A percentile compares a stretch with the other conserved stretches of the same genome.
These are phyloP conservation scores for Botia almorhae DNA, from an alignment of 2,797 vertebrate species.

Conservation along the genomic window DNA sequence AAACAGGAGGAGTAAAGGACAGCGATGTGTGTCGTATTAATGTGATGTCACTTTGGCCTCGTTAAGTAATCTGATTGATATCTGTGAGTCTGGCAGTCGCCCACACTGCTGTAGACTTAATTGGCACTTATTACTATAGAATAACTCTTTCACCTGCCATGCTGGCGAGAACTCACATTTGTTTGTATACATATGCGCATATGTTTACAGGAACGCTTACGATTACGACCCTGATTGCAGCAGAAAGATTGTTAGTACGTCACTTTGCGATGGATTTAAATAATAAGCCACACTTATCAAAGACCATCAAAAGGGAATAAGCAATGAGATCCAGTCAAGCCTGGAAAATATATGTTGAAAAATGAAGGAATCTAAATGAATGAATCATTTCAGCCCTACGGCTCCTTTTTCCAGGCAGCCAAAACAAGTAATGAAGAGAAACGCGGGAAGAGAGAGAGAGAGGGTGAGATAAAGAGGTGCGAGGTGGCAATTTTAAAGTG, in stretches of 20 bases:
- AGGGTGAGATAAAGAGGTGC: conserved; percentile 43
- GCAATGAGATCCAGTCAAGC: conserved; percentile 7
- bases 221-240: conserved; percentile 65
- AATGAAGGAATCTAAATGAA: conserved; percentile 12
- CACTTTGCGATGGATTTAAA: conserved; percentile 59
- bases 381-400: conserved; percentile 6
- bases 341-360: neutral
- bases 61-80: conserved; percentile 33
- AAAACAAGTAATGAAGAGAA: conserved; percentile 31
- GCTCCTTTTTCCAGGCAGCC: conserved; percentile 21
- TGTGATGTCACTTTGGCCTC: conserved; percentile 22
- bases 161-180: conserved; percentile 57
- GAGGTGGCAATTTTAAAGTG: conserved; percentile 34
- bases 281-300: conserved; percentile 66
- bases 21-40: conserved; percentile 16
- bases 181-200: conserved; percentile 62
- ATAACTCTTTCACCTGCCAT: conserved; percentile 36
- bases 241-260: conserved; percentile 68
- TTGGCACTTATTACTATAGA: conserved; percentile 64
- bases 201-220: conserved; percentile 67
- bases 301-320: conserved; percentile 47
- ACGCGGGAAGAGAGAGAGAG: conserved; percentile 6
- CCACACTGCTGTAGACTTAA: conserved; percentile 62
- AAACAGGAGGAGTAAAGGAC: conserved; percentile 32
- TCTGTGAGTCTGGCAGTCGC: conserved; percentile 46